phyloP scores from a whole-genome alignment of 2,888 invertebrate genomes.

The Pharmacophagus antenor region DNA sequence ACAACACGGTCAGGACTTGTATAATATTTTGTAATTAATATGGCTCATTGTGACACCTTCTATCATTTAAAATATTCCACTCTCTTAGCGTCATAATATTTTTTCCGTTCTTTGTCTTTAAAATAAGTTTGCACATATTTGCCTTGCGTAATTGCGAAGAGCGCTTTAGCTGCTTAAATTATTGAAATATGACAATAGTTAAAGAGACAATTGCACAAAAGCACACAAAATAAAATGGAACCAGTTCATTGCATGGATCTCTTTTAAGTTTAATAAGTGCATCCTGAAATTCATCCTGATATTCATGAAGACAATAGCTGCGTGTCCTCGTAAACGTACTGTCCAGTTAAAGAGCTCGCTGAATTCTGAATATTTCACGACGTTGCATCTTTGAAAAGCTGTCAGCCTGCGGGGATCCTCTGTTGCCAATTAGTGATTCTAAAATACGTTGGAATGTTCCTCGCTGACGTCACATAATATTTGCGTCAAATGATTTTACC shows the following conservation, averaged over 20 bases:
- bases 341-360: slow-evolving; percentile 1
- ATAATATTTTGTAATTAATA: no score
- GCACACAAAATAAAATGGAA: no score
- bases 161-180: no score
- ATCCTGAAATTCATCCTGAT: background rate
- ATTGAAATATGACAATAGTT: no score
- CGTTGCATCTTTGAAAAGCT: background rate
- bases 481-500: background rate
- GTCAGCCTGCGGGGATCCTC: background rate
- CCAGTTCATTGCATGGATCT: background rate
- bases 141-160: no score
- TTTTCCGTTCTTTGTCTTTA: no score
- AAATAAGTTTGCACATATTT: no score
- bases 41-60: no score
- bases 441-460: background rate
- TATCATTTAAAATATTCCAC: no score
- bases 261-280: background rate
- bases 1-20: no score
- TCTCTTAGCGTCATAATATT: no score
- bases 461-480: background rate
- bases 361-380: background rate
- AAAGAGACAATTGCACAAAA: no score
- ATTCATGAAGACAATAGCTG: background rate
- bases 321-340: background rate
- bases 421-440: background rate